Base-by-base conservation (phyloP, 2,113 vertebrate genomes). In the Otolemur garnettii region DNA sequence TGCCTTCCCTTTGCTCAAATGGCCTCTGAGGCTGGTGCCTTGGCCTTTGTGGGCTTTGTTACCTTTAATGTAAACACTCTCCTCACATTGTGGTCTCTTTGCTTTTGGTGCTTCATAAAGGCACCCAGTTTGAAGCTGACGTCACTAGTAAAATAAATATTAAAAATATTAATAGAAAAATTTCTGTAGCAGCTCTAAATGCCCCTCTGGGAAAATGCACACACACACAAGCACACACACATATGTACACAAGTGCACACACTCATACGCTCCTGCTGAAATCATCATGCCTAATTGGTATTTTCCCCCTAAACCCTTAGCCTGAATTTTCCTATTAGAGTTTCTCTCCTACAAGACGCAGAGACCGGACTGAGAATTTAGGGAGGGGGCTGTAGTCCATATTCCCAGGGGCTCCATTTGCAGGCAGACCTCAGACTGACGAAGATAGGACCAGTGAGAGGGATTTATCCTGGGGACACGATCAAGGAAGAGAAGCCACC, bases 401-500 rank as follows among this genome's bases (percentile, higher is more conserved):
- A 77, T 4, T 93, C 71, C 18, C 68, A 24, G 24, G 30, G 18
- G 5, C 30, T 19, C 30, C n/a, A 22, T 60, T 55, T 59, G 24
- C 12, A 30, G 10, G 30, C 22, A 42, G 4, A 22, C 12, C 17
- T 92, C 59, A 75, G 21, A 60, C 1, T 53, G 60, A 26, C 33
- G 71, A 80, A 81, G 15, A 12, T 30, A 45, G 38, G 22, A 12
- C 30, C 42, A 42, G 4, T 42, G 38, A 82, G 59, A 13, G 55
- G 12, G 10, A 26, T 45, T 86, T 80, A 84, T 84, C 45, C 11
- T 53, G 33, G 45, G 21, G n/a, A 95, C 91, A 93, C 3, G 79
- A 89, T 74, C 42, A 80, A 82, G 38, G 69, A 77, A 72, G 78
- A 90, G 62, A 95, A 82, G 24, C 14, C 35, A 83, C 42, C 22